Evolutionary conservation across 2,113 vertebrate species (phyloP).

Genomic region (Turnix velox): DNA sequence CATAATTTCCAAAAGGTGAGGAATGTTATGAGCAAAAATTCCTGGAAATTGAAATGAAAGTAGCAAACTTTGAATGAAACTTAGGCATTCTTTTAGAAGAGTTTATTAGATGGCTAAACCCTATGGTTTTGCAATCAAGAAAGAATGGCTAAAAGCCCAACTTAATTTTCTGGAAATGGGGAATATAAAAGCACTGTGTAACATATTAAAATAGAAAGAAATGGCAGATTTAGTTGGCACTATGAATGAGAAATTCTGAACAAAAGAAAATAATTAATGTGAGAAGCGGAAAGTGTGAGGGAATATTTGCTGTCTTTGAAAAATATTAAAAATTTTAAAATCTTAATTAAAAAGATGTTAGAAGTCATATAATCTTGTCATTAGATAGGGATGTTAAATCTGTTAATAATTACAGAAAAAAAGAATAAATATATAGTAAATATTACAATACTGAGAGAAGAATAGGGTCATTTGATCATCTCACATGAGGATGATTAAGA

Average conservation of each 20-base stretch:
- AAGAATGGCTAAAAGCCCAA: not conserved
- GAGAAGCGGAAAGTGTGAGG: not conserved
- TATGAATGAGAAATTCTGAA: not conserved
- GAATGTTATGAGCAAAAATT: not conserved
- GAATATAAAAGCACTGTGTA: not conserved
- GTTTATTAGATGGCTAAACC: not conserved
- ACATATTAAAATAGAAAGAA: not conserved
- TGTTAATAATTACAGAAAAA: not conserved
- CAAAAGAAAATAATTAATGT: not conserved
- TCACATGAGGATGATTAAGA: not conserved
- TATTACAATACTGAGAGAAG: not conserved
- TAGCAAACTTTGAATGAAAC: not conserved
- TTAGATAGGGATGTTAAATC: not conserved
- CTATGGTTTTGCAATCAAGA: not conserved
- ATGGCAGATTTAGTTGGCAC: not conserved
- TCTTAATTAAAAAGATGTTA: not conserved
- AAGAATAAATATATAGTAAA: not conserved
- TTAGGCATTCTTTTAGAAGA: not conserved
- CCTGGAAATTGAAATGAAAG: not conserved
- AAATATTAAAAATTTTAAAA: not conserved
- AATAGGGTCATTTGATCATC: not conserved
- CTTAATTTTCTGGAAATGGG: not conserved
- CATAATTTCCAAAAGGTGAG: not conserved
- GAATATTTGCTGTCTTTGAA: not conserved
- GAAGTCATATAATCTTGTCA: not conserved